Evolutionary conservation across 2,797 vertebrate genomes (phyloP).

Genomic region (Amblyraja radiata): DNA sequence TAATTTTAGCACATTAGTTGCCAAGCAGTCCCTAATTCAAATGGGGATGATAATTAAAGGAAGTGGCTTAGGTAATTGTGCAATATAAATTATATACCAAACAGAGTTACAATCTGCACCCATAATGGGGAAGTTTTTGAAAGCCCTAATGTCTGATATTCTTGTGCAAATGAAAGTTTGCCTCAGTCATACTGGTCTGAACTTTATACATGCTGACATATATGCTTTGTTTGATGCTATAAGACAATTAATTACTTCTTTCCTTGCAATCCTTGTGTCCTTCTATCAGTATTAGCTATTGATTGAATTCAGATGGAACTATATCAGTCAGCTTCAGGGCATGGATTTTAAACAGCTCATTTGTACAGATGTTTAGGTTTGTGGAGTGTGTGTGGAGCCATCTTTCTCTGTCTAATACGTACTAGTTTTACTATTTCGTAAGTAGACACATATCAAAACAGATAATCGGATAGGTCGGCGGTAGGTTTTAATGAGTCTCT

Average conservation of each 20-base stretch:
- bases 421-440: no score
- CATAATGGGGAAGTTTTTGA: not conserved
- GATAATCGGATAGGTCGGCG: no score
- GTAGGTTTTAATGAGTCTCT: no score
- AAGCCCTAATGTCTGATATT: not conserved
- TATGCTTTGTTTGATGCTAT: not conserved
- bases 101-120: not conserved
- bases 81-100: slow-evolving; percentile 18
- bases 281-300: no score
- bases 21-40: slow-evolving; percentile 16
- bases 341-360: not conserved
- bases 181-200: not conserved
- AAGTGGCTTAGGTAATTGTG: slow-evolving; percentile 8
- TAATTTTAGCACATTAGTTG: slow-evolving; percentile 20
- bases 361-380: not conserved
- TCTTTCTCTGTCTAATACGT: no score
- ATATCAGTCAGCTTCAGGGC: not conserved
- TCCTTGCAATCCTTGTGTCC: not conserved
- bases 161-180: not conserved
- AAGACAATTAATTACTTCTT: not conserved
- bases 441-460: no score
- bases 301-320: not conserved
- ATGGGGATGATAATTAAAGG: slow-evolving; percentile 6
- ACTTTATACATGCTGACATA: not conserved
- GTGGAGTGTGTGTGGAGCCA: no score